phyloP scores from a whole-genome alignment of 2,797 vertebrate species.

The Steatocranus sp. region DNA sequence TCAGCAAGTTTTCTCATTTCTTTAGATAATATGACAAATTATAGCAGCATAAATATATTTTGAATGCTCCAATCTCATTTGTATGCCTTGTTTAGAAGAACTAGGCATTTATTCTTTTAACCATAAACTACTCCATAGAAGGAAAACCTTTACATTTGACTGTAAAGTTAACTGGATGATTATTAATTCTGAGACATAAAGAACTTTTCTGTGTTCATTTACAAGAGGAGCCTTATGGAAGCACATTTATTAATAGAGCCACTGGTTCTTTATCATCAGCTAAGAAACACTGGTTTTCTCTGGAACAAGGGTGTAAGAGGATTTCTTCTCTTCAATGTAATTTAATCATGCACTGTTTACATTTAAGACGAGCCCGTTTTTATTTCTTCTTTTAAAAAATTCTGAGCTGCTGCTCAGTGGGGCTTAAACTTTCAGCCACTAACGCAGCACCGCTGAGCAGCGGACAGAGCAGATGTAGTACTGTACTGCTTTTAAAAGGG shows the following conservation, averaged over 20 bases:
- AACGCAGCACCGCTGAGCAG: background rate
- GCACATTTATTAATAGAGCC: background rate
- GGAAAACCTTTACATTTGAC: background rate
- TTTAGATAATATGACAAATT: background rate
- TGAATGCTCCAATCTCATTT: background rate
- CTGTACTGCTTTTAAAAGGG: background rate
- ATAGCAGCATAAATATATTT: background rate
- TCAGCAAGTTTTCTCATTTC: background rate
- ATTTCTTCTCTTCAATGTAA: too few species aligned
- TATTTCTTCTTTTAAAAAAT: too few species aligned
- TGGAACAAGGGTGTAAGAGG: too few species aligned
- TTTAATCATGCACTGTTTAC: too few species aligned
- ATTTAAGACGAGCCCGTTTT: too few species aligned
- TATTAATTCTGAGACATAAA: background rate
- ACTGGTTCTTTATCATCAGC: background rate
- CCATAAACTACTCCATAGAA: background rate
- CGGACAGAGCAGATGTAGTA: rapidly evolving
- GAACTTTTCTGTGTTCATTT: background rate
- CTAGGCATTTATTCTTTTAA: background rate
- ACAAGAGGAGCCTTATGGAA: background rate
- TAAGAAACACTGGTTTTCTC: background rate
- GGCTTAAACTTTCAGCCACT: background rate
- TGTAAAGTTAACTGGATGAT: background rate
- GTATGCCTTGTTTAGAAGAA: background rate
- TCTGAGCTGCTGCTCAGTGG: too few species aligned